These are phyloP conservation scores for Heloderma charlesbogerti DNA, from an alignment of 2,113 vertebrate genomes.

Conservation along the genomic window DNA sequence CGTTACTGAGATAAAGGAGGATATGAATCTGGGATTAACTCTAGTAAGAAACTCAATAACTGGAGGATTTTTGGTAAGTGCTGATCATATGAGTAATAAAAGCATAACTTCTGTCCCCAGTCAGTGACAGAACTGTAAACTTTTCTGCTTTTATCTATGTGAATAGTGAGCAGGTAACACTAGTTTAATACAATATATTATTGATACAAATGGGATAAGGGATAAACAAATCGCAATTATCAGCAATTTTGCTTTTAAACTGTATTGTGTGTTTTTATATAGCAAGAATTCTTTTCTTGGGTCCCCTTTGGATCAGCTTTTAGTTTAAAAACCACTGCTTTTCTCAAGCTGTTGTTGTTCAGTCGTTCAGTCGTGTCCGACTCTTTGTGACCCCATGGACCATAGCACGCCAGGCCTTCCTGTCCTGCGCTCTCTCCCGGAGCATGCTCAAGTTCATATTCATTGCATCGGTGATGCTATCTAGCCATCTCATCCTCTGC, in stretches of 20 bases:
- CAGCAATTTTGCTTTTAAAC: not conserved
- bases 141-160: not conserved
- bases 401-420: too few relatives aligned
- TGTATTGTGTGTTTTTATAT: not conserved
- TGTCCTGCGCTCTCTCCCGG: too few relatives aligned
- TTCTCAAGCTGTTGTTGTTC: too few relatives aligned
- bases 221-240: not conserved
- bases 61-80: constrained; percentile 84
- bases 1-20: constrained; percentile 82
- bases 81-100: not conserved
- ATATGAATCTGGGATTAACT: constrained; percentile 91
- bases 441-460: too few relatives aligned
- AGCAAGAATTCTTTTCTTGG: not conserved
- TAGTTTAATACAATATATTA: not conserved
- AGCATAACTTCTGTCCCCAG: not conserved
- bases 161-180: not conserved
- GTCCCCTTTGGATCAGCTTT: not conserved
- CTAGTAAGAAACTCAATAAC: constrained; percentile 80
- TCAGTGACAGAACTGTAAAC: not conserved
- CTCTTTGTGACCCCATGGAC: too few relatives aligned
- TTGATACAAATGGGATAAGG: not conserved
- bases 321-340: too few relatives aligned
- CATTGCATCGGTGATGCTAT: too few relatives aligned
- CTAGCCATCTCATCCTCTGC: too few relatives aligned
- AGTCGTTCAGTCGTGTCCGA: too few relatives aligned